These are phyloP conservation scores for Zelostemma sp. DNA, from an alignment of 1,140 invertebrate genomes.

Conservation along the genomic window DNA sequence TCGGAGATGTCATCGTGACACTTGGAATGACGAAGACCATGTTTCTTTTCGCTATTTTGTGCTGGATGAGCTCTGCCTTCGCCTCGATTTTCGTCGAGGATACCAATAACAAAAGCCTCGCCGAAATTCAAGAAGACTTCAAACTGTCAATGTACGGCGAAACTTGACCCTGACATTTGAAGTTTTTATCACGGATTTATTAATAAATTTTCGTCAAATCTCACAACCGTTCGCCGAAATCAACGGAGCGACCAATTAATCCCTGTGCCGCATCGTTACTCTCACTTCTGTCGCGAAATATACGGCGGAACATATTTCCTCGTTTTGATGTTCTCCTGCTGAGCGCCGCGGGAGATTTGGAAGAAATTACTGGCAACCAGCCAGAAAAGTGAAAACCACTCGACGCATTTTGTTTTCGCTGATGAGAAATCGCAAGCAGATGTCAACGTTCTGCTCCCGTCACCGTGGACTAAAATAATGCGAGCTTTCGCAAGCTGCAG, in stretches of 20 bases:
- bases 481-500: conserved; percentile 20
- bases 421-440: conserved; percentile 50
- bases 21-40: conserved; percentile 77
- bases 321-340: conserved; percentile 23
- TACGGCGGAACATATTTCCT: conserved; percentile 22
- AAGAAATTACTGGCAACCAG: conserved; percentile 34
- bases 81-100: conserved; percentile 76
- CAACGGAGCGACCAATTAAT: conserved; percentile 31
- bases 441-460: conserved; percentile 34
- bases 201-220: not conserved
- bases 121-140: conserved; percentile 54
- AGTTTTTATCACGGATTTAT: too few species aligned
- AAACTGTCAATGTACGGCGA: not conserved
- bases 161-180: not conserved
- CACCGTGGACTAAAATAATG: conserved; percentile 33
- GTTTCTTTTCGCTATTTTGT: conserved; percentile 82
- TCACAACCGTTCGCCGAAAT: not conserved
- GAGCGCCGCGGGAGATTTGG: conserved; percentile 15
- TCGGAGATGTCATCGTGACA: conserved; percentile 65
- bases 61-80: conserved; percentile 76
- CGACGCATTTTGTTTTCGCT: conserved; percentile 47
- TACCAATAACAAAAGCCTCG: conserved; percentile 77
- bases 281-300: conserved; percentile 29
- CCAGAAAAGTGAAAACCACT: conserved; percentile 44
- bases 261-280: conserved; percentile 30